Evolutionary conservation across 2,113 vertebrate genomes (phyloP), one percentile per base, ranked within the genome.

Genomic region (Aplodontia rufa): DNA sequence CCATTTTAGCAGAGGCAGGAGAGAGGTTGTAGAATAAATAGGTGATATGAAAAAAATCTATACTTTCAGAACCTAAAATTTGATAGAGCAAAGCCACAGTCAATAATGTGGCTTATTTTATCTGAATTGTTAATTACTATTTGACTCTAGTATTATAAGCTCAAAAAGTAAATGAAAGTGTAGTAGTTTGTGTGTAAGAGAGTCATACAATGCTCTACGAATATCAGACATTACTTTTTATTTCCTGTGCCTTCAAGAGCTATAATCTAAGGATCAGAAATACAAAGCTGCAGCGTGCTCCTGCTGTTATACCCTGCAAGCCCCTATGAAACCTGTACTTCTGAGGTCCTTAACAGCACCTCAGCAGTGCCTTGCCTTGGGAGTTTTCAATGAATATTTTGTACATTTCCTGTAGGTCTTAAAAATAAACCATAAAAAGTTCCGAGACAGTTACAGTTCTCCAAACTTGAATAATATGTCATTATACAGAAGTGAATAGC

Each of bases 151-250:
- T 14, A 53, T 86, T 94, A 37, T 66, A 78, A 49, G 66, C 4
- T 6, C 32, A 26, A 53, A 90, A 87, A 69, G 40, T 40, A 87
- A 87, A 72, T 81, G 22, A 80, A 93, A 45, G 19, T 55, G 20
- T 37, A 45, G 28, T 35, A 42, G 32, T 3, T 84, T 87, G 6
- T 66, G 5, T 62, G 19, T 89, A 51, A 51, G 9, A 72, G n/a
- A 79, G 66, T 79, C 26, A 40, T 78, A 64, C 42, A 89, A 8
- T 53, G n/a, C 4, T 45, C 45, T 83, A 51, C 47, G 84, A 84
- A 69, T 84, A 37, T 84, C 49, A 88, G 60, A 71, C 24, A 91
- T 85, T 88, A 69, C 45, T 85, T 80, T 91, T 75, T 88, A 93
- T 91, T 91, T 22, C 28, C 28, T 60, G 26, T 74, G 16, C 79